A percentile compares a stretch with the other conserved stretches of the same genome.
phyloP scores from a whole-genome alignment of 2,888 invertebrate species.

The Rhyacophila evoluta region DNA sequence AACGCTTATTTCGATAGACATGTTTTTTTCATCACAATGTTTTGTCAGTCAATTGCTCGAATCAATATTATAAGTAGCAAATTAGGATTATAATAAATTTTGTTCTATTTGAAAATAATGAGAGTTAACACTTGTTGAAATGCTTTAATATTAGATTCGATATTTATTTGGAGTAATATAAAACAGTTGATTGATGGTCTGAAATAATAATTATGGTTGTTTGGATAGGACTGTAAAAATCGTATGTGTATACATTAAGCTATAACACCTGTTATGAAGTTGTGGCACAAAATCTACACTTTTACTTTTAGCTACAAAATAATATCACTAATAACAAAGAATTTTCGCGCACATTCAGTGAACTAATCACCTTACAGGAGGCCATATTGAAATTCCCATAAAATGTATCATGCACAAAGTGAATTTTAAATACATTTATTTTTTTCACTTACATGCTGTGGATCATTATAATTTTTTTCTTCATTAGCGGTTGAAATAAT shows the following conservation, averaged over 20 bases:
- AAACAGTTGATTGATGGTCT: too few species aligned
- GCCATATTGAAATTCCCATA: not conserved
- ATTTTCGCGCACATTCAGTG: not conserved
- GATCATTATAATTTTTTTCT: not conserved
- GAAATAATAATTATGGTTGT: not conserved
- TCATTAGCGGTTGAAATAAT: not conserved
- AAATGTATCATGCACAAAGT: not conserved
- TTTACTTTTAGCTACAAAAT: constrained; percentile 28
- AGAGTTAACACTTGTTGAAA: too few species aligned
- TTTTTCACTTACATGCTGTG: not conserved
- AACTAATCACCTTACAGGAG: not conserved
- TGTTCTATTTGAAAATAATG: too few species aligned
- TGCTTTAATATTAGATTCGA: too few species aligned
- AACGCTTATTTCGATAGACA: too few species aligned
- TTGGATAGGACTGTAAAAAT: not conserved
- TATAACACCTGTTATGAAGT: constrained; percentile 27
- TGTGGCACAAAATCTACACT: not conserved
- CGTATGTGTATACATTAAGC: not conserved
- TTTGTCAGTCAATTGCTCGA: too few species aligned
- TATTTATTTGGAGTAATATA: too few species aligned
- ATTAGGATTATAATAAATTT: too few species aligned
- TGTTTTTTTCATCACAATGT: too few species aligned
- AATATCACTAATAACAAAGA: not conserved
- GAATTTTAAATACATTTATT: not conserved
- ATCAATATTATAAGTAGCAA: too few species aligned